Base-by-base conservation (phyloP, 1,140 invertebrate genomes). In the Bombyx mandarina region DNA sequence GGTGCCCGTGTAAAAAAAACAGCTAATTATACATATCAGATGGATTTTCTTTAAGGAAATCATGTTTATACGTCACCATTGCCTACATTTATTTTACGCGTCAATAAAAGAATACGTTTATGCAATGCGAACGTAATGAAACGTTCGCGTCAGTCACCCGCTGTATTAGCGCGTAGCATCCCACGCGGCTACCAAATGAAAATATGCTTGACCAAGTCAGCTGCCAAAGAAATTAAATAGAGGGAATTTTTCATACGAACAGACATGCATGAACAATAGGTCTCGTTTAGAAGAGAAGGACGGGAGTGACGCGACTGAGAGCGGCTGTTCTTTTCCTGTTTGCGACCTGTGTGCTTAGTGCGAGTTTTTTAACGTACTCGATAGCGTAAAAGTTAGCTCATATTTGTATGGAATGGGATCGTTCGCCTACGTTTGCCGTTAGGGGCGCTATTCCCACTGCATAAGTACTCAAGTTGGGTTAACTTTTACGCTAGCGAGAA, bases 201-300 rank as follows among this genome's bases (percentile, higher is more conserved):
- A 83, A 80, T 83, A 83, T 75, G 75, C 72, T 76, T 65, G 73
- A 71, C 73, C 71, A 70, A 62, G 71, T 52, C 60, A 58, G 67
- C 68, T 82, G 82, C 80, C 82, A 86, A 80, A 79, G 71, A 81
- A 80, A 82, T 82, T 81, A 74, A 79, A 84, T 79, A 80, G 73
- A 82, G 71, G 66, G 75, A 61, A 82, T 81, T 82, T 81, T 86
- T 86, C 73, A 78, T 65, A 58, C 54, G 58, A 73, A 79, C 75
- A 73, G 71, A 76, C 70, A 60, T 56, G 65, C 69, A 65, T 67
- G 75, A 79, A 84, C 79, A 81, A 82, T 84, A 75, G 76, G 74
- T 76, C 62, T 73, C 62, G 63, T 66, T 71, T 77, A 73, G 70
- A 75, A 75, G 71, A 71, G 66, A 79, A 77, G 77, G 72, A 62